These are phyloP conservation scores for Micoletzkya japonica DNA, from an alignment of 2,888 invertebrate species.

Conservation along the genomic window DNA sequence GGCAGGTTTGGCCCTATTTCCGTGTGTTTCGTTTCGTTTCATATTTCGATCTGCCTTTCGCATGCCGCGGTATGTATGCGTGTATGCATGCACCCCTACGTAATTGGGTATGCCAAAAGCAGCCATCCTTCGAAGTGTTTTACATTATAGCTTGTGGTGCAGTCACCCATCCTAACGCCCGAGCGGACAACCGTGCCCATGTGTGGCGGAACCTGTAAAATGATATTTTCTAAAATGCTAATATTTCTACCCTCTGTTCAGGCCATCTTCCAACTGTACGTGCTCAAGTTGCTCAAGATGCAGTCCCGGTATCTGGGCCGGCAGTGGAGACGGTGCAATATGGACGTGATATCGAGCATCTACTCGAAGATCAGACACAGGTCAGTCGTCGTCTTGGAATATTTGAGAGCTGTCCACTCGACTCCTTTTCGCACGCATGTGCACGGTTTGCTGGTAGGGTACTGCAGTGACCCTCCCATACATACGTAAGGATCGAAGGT, in stretches of 20 bases:
- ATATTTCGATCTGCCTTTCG: no score
- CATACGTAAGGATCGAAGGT: background rate
- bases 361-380: constrained; percentile 80
- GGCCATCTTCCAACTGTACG: constrained; percentile 89
- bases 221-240: no score
- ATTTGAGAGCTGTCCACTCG: no score
- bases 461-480: background rate
- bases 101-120: no score
- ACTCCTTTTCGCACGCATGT: background rate
- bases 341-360: constrained; percentile 99
- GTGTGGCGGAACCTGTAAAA: no score
- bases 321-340: constrained; percentile 98
- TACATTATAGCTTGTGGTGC: no score
- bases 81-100: no score
- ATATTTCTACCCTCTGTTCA: constrained; percentile 31
- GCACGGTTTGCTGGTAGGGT: background rate
- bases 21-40: no score
- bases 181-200: no score
- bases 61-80: no score
- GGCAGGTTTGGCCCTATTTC: no score
- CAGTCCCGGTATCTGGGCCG: constrained; percentile 97
- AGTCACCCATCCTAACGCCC: no score
- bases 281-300: constrained; percentile 95
- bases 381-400: constrained; percentile 19
- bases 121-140: background rate